These are phyloP conservation scores for Oscheius onirici DNA, from an alignment of 2,888 invertebrate genomes.

Conservation along the genomic window DNA sequence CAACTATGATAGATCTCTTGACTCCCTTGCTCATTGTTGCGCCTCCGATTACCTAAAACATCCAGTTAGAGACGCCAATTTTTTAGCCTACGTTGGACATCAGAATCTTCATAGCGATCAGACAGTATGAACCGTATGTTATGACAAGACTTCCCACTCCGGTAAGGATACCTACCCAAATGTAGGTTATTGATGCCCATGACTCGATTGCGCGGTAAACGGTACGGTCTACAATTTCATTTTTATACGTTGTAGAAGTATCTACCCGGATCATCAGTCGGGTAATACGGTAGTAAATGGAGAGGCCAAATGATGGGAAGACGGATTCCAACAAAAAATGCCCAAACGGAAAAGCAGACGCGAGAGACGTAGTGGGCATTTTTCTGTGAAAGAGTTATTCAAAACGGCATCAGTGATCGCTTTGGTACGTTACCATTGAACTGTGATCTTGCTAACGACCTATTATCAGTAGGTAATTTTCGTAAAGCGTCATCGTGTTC, in stretches of 20 bases:
- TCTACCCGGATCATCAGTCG: neutral
- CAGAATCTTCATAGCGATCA: neutral
- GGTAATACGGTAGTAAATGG: neutral
- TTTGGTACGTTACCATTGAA: neutral
- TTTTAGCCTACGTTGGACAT: neutral
- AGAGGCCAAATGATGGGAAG: slow-evolving; percentile 19
- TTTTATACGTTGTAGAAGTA: neutral
- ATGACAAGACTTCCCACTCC: slow-evolving; percentile 2
- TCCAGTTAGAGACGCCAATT: neutral
- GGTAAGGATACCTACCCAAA: neutral
- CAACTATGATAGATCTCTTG: neutral
- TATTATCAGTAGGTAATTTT: neutral
- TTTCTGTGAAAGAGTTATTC: neutral
- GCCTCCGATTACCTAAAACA: slow-evolving; percentile 2
- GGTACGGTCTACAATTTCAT: neutral
- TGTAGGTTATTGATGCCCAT: neutral
- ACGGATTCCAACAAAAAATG: neutral
- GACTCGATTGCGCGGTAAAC: neutral
- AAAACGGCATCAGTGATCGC: neutral
- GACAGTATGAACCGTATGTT: neutral
- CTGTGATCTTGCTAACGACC: neutral
- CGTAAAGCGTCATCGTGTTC: no score
- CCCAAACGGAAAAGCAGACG: slow-evolving; percentile 1
- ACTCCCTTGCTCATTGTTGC: neutral
- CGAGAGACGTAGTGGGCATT: neutral